A percentile compares a stretch with the other conserved stretches of the same genome.
Evolutionary conservation across 2,113 vertebrate genomes (phyloP).

Genomic region (Lucifuga dentata): DNA sequence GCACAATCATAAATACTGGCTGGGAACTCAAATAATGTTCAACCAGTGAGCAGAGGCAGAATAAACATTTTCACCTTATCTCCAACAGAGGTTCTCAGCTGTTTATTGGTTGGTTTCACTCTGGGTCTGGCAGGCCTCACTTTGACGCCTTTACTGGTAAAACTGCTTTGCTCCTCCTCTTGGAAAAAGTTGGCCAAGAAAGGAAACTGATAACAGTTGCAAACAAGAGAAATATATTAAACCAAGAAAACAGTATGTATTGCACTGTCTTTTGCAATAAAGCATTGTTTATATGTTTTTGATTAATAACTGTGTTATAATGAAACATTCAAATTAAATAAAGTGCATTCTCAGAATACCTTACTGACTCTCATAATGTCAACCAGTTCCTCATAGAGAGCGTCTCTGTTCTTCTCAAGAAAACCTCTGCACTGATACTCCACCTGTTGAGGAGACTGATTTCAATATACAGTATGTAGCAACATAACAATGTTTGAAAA

Average conservation of each 20-base stretch:
- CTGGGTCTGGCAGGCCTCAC: slow-evolving; percentile 89
- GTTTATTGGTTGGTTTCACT: slow-evolving; percentile 89
- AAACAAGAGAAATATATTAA: slow-evolving; percentile 20
- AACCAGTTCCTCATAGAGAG: slow-evolving; percentile 91
- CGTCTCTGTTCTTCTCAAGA: slow-evolving; percentile 97
- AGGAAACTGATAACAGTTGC: slow-evolving; percentile 82
- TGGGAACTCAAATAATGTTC: background rate
- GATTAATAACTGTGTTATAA: background rate
- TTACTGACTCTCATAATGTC: slow-evolving; percentile 90
- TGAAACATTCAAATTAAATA: background rate
- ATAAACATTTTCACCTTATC: slow-evolving; percentile 87
- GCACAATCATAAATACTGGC: background rate
- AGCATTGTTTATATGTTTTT: background rate
- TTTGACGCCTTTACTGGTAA: slow-evolving; percentile 79
- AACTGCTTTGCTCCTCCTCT: slow-evolving; percentile 79
- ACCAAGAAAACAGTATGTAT: background rate
- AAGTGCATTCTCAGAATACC: slow-evolving; percentile 78
- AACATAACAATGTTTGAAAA: too few relatives aligned
- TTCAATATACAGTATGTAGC: background rate
- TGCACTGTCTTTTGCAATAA: background rate
- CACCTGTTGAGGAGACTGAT: slow-evolving; percentile 81
- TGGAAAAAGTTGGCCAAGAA: slow-evolving; percentile 91
- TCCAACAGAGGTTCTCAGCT: slow-evolving; percentile 91
- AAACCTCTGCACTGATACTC: slow-evolving; percentile 95
- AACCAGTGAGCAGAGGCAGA: slow-evolving; percentile 14